Conservation (phyloP, 2,888 invertebrate species). For the Agonopterix heracliana region DNA sequence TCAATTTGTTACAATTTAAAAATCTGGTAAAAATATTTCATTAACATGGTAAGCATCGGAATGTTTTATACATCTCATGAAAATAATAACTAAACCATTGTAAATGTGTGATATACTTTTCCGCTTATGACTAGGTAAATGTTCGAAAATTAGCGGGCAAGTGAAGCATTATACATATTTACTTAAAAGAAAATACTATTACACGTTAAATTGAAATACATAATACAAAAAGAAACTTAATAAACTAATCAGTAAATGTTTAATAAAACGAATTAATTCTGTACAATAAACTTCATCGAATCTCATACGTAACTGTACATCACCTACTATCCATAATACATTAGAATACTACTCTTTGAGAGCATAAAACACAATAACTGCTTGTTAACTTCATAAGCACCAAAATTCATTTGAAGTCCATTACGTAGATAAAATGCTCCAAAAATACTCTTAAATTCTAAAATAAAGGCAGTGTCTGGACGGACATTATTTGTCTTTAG, state of each 20-base stretch:
- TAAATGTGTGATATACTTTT: conserved; percentile 19
- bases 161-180: conserved; percentile 20
- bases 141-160: conserved; percentile 49
- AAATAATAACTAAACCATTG: conserved; percentile 10
- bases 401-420: conserved; percentile 5
- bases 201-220: conserved; percentile 1
- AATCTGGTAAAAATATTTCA: conserved; percentile 10
- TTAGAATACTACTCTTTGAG: conserved; percentile 14
- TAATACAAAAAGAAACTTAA: conserved; percentile 12
- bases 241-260: conserved; percentile 11
- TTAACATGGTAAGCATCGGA: conserved; percentile 20
- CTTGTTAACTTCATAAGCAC: conserved; percentile 9
- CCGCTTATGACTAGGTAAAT: conserved; percentile 66
- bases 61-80: conserved; percentile 10
- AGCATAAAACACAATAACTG: conserved; percentile 7
- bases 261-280: conserved; percentile 27
- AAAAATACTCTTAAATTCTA: conserved; percentile 19
- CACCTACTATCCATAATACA: conserved; percentile 26
- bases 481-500: conserved; percentile 19
- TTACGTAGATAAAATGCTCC: conserved; percentile 17
- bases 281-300: conserved; percentile 56
- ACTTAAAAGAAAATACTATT: neutral
- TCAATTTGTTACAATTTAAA: conserved; percentile 12
- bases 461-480: conserved; percentile 34
- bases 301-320: conserved; percentile 76